Evolutionary conservation across 1,140 invertebrate species (phyloP).

Genomic region (Drosophila pectinifera): DNA sequence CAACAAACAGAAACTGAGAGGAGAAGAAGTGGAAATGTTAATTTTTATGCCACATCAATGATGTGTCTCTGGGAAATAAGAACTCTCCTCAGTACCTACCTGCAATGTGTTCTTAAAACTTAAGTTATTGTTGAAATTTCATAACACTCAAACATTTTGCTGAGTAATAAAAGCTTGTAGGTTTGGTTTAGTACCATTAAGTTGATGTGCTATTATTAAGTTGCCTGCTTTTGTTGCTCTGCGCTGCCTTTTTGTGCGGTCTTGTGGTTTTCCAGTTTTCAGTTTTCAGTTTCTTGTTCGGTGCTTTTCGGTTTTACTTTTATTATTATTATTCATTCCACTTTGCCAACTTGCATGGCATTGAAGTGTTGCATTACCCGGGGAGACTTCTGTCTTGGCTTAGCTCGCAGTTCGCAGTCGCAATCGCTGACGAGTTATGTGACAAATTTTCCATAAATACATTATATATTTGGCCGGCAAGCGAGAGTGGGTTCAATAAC

Average conservation of each 20-base stretch:
- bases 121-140: neutral
- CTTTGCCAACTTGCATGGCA: constrained; percentile 54
- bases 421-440: constrained; percentile 34
- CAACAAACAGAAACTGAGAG: constrained; percentile 15
- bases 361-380: constrained; percentile 68
- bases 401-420: too few species aligned
- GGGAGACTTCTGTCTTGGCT: constrained; percentile 1
- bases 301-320: constrained; percentile 53
- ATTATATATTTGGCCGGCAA: constrained; percentile 42
- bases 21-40: constrained; percentile 31
- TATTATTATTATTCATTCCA: constrained; percentile 37
- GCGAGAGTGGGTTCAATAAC: constrained; percentile 39
- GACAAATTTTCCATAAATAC: constrained; percentile 57
- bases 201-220: constrained; percentile 26
- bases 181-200: neutral
- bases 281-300: constrained; percentile 48
- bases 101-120: too few species aligned
- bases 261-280: constrained; percentile 64
- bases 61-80: constrained; percentile 9
- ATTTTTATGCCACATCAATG: constrained; percentile 39
- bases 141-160: constrained; percentile 7
- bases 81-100: neutral
- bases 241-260: constrained; percentile 49
- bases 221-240: constrained; percentile 21
- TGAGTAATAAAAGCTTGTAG: constrained; percentile 4